phyloP scores from a whole-genome alignment of 2,888 invertebrate genomes.

The Nowickia ferox region DNA sequence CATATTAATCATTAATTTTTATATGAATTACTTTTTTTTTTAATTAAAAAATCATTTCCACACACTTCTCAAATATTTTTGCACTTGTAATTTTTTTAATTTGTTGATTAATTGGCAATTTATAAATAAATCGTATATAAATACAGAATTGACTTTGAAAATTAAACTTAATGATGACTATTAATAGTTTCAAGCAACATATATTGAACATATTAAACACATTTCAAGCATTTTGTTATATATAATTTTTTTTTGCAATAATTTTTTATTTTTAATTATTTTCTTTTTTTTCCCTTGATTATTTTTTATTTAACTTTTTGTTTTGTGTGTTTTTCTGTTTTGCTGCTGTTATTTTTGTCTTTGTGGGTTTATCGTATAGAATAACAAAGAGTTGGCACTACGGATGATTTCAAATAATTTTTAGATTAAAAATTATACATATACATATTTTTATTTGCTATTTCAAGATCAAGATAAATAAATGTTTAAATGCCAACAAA shows the following conservation, averaged over 20 bases:
- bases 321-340: conserved; percentile 7
- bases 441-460: conserved; percentile 29
- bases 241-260: neutral
- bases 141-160: neutral
- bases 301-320: neutral
- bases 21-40: too few relatives aligned
- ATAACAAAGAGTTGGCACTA: conserved; percentile 42
- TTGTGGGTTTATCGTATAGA: conserved; percentile 13
- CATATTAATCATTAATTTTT: too few relatives aligned
- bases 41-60: too few relatives aligned
- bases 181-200: conserved; percentile 7
- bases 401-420: conserved; percentile 29
- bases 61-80: neutral
- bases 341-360: conserved; percentile 27
- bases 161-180: conserved; percentile 11
- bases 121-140: neutral
- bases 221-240: neutral
- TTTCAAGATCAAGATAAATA: conserved; percentile 58
- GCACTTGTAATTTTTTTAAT: neutral
- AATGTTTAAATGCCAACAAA: conserved; percentile 24
- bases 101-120: neutral
- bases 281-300: neutral
- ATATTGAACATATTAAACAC: neutral
- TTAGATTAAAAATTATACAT: conserved; percentile 41
- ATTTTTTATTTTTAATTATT: neutral